Percentiles rank a stretch among this genome's conserved stretches.
These are phyloP conservation scores for Buteo buteo DNA, from an alignment of 2,113 vertebrate genomes.

Conservation along the genomic window DNA sequence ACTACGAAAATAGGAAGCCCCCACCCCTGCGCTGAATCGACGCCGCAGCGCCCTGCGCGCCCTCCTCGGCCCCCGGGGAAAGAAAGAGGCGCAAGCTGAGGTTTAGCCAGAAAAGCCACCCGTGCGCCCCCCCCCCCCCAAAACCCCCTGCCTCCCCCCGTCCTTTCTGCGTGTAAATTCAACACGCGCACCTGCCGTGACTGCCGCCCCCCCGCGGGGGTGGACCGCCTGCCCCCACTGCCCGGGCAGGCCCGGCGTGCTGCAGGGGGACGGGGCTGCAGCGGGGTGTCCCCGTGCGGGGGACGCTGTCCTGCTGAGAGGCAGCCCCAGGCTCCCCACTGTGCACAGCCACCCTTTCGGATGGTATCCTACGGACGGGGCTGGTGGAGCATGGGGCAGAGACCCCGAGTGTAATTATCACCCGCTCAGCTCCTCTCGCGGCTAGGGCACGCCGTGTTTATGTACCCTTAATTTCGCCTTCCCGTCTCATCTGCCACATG, in stretches of 20 bases:
- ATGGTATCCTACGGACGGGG: rapidly evolving
- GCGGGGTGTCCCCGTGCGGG: not conserved
- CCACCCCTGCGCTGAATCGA: too few species aligned
- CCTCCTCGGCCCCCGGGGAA: too few species aligned
- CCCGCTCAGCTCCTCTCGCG: not conserved
- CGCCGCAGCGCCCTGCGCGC: too few species aligned
- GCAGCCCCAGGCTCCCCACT: not conserved
- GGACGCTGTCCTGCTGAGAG: not conserved
- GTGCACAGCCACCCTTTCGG: not conserved
- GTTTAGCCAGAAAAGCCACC: too few species aligned
- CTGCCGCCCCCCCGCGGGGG: not conserved
- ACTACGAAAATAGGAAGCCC: too few species aligned
- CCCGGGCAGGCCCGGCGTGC: not conserved
- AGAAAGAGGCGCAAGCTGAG: too few species aligned
- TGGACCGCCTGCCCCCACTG: too few species aligned
- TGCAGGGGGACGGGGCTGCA: not conserved
- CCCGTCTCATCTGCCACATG: not conserved
- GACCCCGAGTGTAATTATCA: not conserved
- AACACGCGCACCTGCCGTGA: not conserved
- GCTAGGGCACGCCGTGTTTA: not conserved
- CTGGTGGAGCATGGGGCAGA: not conserved
- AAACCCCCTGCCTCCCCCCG: not conserved
- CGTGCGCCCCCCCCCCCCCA: too few species aligned
- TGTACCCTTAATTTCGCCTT: not conserved
- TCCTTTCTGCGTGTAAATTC: not conserved